A percentile compares a stretch with the other conserved stretches of the same genome.
Conservation (phyloP, 1,140 invertebrate species). For the Drosophila willistoni region DNA sequence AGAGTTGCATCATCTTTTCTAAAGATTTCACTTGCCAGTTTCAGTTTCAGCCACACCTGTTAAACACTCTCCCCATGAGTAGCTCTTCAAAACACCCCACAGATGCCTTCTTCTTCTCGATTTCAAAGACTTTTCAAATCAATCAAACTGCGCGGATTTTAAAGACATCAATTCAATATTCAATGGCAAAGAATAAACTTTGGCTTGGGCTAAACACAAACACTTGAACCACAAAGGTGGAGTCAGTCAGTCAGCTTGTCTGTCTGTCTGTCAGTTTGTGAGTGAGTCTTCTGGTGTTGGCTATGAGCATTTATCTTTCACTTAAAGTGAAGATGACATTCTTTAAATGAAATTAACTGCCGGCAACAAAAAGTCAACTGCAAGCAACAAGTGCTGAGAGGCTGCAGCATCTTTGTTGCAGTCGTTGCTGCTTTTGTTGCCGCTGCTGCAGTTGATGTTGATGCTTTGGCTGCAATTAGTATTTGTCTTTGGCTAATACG, state of each 20-base stretch:
- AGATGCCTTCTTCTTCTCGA: not conserved
- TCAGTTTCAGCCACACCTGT: not conserved
- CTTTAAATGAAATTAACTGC: constrained; percentile 83
- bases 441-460: constrained; percentile 47
- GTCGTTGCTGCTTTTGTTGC: constrained; percentile 37
- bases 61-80: not conserved
- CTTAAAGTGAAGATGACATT: constrained; percentile 83
- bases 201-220: not conserved
- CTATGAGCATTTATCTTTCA: constrained; percentile 79
- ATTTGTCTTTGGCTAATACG: constrained; percentile 82
- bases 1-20: not conserved
- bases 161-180: constrained; percentile 2
- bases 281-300: constrained; percentile 35
- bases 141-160: not conserved
- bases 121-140: constrained; percentile 2
- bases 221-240: not conserved
- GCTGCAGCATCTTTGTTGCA: constrained; percentile 32
- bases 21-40: constrained; percentile 1
- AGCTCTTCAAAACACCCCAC: not conserved
- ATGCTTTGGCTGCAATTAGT: constrained; percentile 78
- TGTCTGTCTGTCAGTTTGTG: constrained; percentile 55
- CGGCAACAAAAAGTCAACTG: constrained; percentile 67
- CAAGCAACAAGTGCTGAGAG: constrained; percentile 37
- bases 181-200: constrained; percentile 6
- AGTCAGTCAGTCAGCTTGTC: constrained; percentile 45